Percentiles rank a stretch among this genome's conserved stretches.
Evolutionary conservation across 1,140 invertebrate genomes (phyloP).

Genomic region (Diorhabda elongata): DNA sequence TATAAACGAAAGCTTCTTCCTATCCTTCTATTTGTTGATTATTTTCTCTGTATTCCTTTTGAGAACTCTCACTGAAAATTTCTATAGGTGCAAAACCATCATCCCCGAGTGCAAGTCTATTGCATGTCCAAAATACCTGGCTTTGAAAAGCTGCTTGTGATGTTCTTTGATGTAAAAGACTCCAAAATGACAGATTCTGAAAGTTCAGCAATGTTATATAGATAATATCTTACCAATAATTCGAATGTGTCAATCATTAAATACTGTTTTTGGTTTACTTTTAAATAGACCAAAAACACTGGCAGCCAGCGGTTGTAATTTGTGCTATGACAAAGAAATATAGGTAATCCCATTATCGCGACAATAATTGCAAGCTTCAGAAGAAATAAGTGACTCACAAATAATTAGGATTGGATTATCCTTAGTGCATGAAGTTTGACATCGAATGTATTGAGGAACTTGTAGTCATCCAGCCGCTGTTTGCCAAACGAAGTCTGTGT

Average conservation of each 20-base stretch:
- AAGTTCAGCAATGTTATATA: constrained; percentile 38
- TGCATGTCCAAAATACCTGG: constrained; percentile 25
- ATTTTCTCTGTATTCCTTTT: neutral
- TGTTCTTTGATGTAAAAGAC: constrained; percentile 26
- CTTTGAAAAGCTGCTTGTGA: constrained; percentile 22
- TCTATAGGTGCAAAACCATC: constrained; percentile 22
- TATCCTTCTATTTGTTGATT: neutral
- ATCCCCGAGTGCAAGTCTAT: constrained; percentile 18
- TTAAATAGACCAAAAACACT: constrained; percentile 41
- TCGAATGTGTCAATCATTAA: constrained; percentile 35
- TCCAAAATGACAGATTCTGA: constrained; percentile 22
- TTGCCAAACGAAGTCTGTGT: constrained; percentile 8
- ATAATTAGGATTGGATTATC: constrained; percentile 9
- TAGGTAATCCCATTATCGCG: constrained; percentile 39
- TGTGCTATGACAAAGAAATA: constrained; percentile 42
- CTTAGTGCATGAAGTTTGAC: constrained; percentile 6
- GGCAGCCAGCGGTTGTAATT: constrained; percentile 46
- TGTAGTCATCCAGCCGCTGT: neutral
- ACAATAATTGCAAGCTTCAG: constrained; percentile 30
- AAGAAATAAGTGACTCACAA: constrained; percentile 10
- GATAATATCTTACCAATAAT: constrained; percentile 37
- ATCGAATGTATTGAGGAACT: constrained; percentile 8
- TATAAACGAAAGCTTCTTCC: neutral
- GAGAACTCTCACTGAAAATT: too few species aligned
- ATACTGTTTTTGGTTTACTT: constrained; percentile 44